Evolutionary conservation across 2,113 vertebrate species (phyloP).

Genomic region (Dipodomys stephensi): DNA sequence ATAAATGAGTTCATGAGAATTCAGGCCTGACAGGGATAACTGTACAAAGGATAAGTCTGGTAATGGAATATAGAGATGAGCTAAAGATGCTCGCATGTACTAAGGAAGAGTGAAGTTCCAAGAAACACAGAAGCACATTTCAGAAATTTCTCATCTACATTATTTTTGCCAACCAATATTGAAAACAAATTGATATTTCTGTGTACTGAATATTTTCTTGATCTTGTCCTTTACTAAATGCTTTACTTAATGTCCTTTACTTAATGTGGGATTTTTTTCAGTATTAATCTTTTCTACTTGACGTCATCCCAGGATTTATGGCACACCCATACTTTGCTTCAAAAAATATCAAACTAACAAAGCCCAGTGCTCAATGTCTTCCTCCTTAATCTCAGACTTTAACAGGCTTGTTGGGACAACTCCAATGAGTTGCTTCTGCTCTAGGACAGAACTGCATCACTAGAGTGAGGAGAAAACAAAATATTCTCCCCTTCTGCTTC

Average conservation of each 20-base stretch:
- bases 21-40: background rate
- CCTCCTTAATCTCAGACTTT: background rate
- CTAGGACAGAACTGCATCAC: background rate
- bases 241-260: background rate
- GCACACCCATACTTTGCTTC: background rate
- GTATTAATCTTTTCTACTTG: constrained; percentile 1
- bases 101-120: background rate
- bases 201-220: constrained; percentile 10
- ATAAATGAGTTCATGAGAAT: background rate
- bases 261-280: background rate
- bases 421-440: background rate
- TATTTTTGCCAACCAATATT: background rate
- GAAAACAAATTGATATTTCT: background rate
- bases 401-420: background rate
- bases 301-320: background rate
- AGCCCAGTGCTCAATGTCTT: background rate
- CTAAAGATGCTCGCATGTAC: background rate
- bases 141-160: constrained; percentile 22
- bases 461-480: background rate
- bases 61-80: background rate
- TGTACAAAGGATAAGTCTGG: background rate
- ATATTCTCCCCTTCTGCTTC: background rate
- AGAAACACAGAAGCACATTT: background rate
- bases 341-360: background rate
- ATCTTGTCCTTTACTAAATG: background rate